These are phyloP conservation scores for Cuniculus paca DNA, from an alignment of 2,797 vertebrate species.

Conservation along the genomic window DNA sequence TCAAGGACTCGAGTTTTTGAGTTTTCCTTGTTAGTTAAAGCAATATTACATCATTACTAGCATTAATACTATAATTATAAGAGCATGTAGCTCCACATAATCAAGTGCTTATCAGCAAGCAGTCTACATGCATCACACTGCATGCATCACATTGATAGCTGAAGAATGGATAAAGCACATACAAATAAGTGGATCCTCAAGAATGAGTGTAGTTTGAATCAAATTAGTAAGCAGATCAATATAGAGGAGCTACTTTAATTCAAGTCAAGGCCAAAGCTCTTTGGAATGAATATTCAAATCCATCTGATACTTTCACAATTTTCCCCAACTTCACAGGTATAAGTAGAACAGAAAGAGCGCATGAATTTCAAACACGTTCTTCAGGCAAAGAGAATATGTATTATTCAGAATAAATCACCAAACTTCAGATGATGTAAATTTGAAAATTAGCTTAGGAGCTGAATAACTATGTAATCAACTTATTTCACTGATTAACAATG, in stretches of 20 bases:
- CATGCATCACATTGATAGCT: not conserved
- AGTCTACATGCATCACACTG: not conserved
- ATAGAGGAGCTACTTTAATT: conserved; percentile 63
- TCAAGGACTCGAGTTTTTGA: not conserved
- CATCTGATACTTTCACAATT: conserved; percentile 78
- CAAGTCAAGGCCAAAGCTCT: conserved; percentile 81
- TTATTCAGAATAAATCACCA: conserved; percentile 57
- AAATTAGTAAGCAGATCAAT: conserved; percentile 50
- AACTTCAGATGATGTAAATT: conserved; percentile 60
- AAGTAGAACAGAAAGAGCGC: conserved; percentile 57
- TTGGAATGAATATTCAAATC: conserved; percentile 81
- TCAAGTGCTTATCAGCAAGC: not conserved
- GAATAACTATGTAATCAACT: not conserved
- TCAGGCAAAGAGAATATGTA: conserved; percentile 54
- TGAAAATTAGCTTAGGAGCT: conserved; percentile 69
- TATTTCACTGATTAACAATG: conserved; percentile 67
- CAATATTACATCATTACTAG: not conserved
- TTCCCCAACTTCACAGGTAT: conserved; percentile 75
- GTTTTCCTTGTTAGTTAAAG: not conserved
- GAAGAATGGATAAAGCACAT: not conserved
- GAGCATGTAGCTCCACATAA: not conserved
- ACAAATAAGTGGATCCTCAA: not conserved
- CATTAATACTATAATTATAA: not conserved
- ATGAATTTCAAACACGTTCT: conserved; percentile 80
- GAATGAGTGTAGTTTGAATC: not conserved